Evolutionary conservation across 2,113 vertebrate genomes (phyloP).

Genomic region (Murina feae): DNA sequence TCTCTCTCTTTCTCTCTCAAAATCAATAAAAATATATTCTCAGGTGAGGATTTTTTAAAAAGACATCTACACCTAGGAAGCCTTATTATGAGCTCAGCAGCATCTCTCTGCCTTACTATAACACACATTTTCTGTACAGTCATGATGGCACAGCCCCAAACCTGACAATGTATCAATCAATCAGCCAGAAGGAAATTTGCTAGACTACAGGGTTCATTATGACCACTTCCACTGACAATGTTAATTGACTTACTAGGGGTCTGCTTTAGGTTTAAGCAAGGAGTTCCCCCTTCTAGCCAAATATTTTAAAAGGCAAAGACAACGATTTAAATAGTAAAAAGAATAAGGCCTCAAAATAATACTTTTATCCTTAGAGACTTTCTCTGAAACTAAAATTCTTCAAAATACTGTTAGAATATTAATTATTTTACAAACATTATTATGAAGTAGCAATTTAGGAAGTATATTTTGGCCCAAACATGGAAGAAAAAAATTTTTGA

Average conservation of each 20-base stretch:
- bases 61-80: neutral
- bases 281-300: neutral
- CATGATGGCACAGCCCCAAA: neutral
- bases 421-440: neutral
- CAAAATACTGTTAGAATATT: constrained; percentile 4
- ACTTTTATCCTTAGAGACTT: neutral
- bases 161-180: neutral
- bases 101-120: neutral
- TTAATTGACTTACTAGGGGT: neutral
- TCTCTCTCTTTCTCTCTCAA: neutral
- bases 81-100: neutral
- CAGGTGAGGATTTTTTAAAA: neutral
- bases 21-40: neutral
- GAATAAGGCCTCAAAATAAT: neutral
- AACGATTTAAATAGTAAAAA: neutral
- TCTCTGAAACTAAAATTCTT: constrained; percentile 31
- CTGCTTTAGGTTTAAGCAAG: neutral
- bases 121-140: neutral
- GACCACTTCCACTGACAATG: neutral
- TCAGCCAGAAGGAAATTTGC: neutral
- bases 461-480: neutral
- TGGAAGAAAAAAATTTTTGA: neutral
- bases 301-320: neutral
- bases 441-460: constrained; percentile 13
- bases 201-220: neutral